Conservation (phyloP, 2,888 invertebrate genomes). For the Synanthedon vespiformis region DNA sequence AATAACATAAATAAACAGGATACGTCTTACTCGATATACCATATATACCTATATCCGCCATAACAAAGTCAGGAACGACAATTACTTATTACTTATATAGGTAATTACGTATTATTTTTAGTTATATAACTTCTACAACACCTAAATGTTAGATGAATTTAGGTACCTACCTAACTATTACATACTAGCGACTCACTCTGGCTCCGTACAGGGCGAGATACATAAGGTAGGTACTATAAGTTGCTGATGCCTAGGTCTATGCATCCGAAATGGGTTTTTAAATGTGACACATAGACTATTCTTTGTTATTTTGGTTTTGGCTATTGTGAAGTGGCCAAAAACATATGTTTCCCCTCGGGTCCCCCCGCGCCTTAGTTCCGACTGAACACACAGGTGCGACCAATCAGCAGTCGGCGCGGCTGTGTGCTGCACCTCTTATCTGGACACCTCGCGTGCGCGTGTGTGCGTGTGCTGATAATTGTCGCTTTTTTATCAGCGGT, state of each 20-base stretch:
- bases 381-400: conserved; percentile 38
- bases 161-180: background rate
- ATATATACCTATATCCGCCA: no score
- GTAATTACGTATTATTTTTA: no score
- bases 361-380: conserved; percentile 5
- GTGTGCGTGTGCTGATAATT: conserved; percentile 22
- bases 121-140: no score
- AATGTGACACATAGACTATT: no score
- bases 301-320: no score
- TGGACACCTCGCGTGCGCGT: conserved; percentile 21
- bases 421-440: conserved; percentile 29
- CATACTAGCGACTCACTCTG: background rate
- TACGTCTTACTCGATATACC: no score
- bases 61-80: no score
- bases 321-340: conserved; percentile 3
- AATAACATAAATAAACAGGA: no score
- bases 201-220: background rate
- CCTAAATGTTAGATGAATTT: background rate
- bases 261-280: no score
- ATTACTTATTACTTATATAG: no score
- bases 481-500: conserved; percentile 48
- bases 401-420: conserved; percentile 33
- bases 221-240: no score
- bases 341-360: conserved; percentile 6
- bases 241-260: no score